Evolutionary conservation across 1,140 invertebrate genomes (phyloP).

Genomic region (Aphelenchoides besseyi): DNA sequence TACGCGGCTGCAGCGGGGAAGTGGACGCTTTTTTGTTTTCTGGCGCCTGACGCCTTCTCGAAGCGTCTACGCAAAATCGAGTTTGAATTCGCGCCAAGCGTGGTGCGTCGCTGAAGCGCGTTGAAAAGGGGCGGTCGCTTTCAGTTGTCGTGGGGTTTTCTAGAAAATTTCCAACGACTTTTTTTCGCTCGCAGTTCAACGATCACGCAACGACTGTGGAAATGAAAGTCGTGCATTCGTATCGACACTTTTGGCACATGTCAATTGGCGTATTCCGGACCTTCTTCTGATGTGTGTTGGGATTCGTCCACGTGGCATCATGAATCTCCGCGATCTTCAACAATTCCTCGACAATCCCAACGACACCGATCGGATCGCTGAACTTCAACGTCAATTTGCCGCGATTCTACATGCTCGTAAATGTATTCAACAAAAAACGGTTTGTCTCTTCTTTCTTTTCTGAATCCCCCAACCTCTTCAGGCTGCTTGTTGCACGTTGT

Average conservation of each 20-base stretch:
- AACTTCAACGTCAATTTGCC: constrained; percentile 8
- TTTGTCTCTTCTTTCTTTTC: neutral
- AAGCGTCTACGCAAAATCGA: neutral
- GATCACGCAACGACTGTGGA: neutral
- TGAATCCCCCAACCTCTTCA: neutral
- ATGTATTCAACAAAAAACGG: constrained; percentile 13
- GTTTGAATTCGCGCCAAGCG: neutral
- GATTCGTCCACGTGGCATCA: neutral
- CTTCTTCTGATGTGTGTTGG: neutral
- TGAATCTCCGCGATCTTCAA: constrained; percentile 1
- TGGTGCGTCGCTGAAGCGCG: neutral
- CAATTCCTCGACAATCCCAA: constrained; percentile 6
- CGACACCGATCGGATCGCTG: neutral
- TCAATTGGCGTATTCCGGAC: neutral
- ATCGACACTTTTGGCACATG: neutral
- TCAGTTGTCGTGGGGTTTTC: neutral
- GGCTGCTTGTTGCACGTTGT: constrained; percentile 1
- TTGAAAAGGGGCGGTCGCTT: neutral
- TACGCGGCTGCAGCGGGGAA: neutral
- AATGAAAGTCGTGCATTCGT: neutral
- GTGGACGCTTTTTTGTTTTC: neutral
- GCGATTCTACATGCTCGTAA: constrained; percentile 3
- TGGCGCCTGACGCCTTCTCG: neutral
- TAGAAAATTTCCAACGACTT: neutral
- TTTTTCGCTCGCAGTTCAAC: neutral